Base-by-base conservation (phyloP, 2,888 invertebrate genomes). In the Papilio gigon region DNA sequence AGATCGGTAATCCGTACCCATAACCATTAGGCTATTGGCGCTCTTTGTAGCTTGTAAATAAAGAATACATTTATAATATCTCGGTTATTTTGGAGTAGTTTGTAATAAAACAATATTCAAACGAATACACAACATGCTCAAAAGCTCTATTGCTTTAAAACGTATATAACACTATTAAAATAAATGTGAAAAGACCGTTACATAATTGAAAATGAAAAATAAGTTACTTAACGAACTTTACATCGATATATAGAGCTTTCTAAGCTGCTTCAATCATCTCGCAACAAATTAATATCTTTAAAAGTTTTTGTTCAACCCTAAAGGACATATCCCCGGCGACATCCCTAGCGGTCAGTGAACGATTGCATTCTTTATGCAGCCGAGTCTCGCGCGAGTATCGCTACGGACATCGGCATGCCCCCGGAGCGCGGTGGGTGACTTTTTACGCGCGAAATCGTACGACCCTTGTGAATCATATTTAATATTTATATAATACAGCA, bases 171-270 rank as follows among this genome's bases (percentile, higher is more conserved):
- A n/a, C n/a, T n/a, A 35, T 35, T 35, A 35, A 35, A 35, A 35
- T 11, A 35, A 17, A 44, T 44, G 17, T 20, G 5, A 44, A 4
- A 5, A 6, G 37, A 4, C 17, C 4, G 17, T 2, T 44, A 44
- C 4, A 9, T 20, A 17, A 44, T 44, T 17, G 1, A 44, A 44
- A 44, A 44, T n/a, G 8, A 44, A 17, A 14, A 44, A 20, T 5
- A 47, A 11, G 11, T 42, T 44, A 22, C 11, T 47, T 47, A 47
- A 20, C 22, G 8, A 11, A 47, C 3, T 12, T 22, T 2, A 12
- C n/a, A 40, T 40, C 40, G 14, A 40, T 1, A 14, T 40, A 14
- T 40, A 86, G 82, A 53, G 22, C n/a, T 33, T 17, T 50, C 14
- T 8, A 44, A 58, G 17, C 40, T 56, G 0, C 2, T 53, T 58